Percentiles rank a stretch among this genome's conserved stretches.
phyloP scores from a whole-genome alignment of 2,888 invertebrate genomes.

The Lathronympha strigana region DNA sequence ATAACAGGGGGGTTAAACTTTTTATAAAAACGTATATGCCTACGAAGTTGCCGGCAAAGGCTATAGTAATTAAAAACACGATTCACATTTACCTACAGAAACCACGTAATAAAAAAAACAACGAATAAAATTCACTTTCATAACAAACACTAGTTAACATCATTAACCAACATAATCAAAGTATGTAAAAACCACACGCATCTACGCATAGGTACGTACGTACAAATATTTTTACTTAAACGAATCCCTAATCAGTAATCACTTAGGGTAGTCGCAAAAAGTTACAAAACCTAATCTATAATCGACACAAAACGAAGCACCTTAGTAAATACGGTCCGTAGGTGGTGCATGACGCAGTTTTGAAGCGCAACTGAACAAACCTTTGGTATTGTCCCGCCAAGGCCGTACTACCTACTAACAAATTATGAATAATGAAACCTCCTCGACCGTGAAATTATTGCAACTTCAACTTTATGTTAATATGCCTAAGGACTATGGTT shows the following conservation, averaged over 20 bases:
- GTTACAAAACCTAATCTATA: background rate
- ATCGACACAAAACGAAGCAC: slow-evolving; percentile 45
- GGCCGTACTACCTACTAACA: slow-evolving; percentile 54
- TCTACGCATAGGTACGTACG: background rate
- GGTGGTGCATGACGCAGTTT: slow-evolving; percentile 75
- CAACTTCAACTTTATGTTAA: slow-evolving; percentile 5
- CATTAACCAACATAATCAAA: no score
- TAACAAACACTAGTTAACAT: no score
- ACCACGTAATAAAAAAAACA: no score
- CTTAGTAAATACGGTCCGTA: slow-evolving; percentile 77
- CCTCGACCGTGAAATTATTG: slow-evolving; percentile 31
- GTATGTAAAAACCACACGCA: background rate
- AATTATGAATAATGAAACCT: slow-evolving; percentile 41
- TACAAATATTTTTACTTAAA: background rate
- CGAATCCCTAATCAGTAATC: background rate
- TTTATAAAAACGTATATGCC: no score
- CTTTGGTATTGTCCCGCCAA: slow-evolving; percentile 50
- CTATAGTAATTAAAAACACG: no score
- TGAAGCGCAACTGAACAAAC: slow-evolving; percentile 67
- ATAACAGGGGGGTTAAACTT: no score
- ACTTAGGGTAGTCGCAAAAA: slow-evolving; percentile 1
- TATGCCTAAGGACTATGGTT: slow-evolving; percentile 1
- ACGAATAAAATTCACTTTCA: no score
- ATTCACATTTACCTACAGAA: no score
- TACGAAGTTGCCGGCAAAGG: no score